phyloP scores from a whole-genome alignment of 2,797 vertebrate species.

The Phylloscopus collybita region DNA sequence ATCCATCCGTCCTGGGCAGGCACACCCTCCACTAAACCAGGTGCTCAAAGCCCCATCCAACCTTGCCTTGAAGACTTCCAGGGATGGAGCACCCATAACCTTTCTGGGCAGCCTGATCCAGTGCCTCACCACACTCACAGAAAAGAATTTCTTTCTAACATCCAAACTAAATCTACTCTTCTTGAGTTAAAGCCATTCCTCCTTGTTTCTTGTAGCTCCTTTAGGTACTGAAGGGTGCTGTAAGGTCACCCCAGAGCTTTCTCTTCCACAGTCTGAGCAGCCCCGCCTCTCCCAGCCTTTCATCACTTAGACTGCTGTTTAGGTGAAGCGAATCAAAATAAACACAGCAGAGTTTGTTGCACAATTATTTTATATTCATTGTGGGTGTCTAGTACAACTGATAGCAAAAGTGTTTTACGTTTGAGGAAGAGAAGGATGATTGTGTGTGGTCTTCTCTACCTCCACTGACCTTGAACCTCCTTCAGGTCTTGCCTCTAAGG shows the following conservation, averaged over 20 bases:
- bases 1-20: background rate
- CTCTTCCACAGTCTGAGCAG: background rate
- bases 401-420: background rate
- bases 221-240: background rate
- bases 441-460: accelerated
- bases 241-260: background rate
- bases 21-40: background rate
- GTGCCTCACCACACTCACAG: background rate
- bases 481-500: background rate
- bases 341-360: background rate
- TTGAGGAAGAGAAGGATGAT: background rate
- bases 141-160: background rate
- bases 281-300: background rate
- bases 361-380: background rate
- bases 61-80: background rate
- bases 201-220: background rate
- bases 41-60: background rate
- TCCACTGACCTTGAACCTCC: background rate
- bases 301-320: background rate
- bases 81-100: background rate
- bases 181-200: background rate
- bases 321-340: background rate
- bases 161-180: background rate
- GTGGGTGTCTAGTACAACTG: background rate
- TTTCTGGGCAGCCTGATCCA: background rate